phyloP scores from a whole-genome alignment of 2,797 vertebrate species.

The Calcarius lapponicus region DNA sequence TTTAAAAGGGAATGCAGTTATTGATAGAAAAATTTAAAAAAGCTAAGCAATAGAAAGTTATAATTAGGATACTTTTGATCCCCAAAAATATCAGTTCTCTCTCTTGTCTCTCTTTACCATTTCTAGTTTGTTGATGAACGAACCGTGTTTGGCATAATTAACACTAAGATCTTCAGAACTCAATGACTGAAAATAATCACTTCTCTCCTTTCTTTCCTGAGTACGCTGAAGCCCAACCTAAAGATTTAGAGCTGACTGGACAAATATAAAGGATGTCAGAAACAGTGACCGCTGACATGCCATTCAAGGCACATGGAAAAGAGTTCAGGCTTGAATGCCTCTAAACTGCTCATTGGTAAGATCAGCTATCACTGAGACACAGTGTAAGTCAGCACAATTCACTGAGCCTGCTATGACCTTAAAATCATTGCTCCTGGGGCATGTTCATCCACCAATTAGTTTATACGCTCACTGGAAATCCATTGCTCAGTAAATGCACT shows the following conservation, averaged over 20 bases:
- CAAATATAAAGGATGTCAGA: slow-evolving; percentile 93
- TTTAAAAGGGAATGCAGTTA: slow-evolving; percentile 4
- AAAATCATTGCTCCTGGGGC: slow-evolving; percentile 86
- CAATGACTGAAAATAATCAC: slow-evolving; percentile 90
- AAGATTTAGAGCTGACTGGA: slow-evolving; percentile 92
- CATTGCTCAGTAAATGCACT: slow-evolving; percentile 79
- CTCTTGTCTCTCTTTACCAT: slow-evolving; percentile 62
- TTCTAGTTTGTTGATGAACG: slow-evolving; percentile 84
- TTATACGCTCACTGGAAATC: slow-evolving; percentile 80
- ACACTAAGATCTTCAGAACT: slow-evolving; percentile 85
- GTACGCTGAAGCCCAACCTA: slow-evolving; percentile 82
- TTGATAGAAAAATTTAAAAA: not conserved
- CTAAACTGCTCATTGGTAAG: slow-evolving; percentile 85
- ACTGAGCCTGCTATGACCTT: slow-evolving; percentile 89
- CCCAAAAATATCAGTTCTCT: slow-evolving; percentile 62
- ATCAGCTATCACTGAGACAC: slow-evolving; percentile 86
- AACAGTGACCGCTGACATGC: slow-evolving; percentile 87
- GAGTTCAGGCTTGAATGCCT: slow-evolving; percentile 85
- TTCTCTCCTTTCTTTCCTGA: slow-evolving; percentile 86
- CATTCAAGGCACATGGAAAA: slow-evolving; percentile 84
- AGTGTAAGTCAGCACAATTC: slow-evolving; percentile 88
- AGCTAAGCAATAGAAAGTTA: slow-evolving; percentile 31
- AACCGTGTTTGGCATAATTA: slow-evolving; percentile 88
- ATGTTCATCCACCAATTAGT: slow-evolving; percentile 87
- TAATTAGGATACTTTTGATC: slow-evolving; percentile 45